These are phyloP conservation scores for Phalacrocorax aristotelis DNA, from an alignment of 2,113 vertebrate species.

Conservation along the genomic window DNA sequence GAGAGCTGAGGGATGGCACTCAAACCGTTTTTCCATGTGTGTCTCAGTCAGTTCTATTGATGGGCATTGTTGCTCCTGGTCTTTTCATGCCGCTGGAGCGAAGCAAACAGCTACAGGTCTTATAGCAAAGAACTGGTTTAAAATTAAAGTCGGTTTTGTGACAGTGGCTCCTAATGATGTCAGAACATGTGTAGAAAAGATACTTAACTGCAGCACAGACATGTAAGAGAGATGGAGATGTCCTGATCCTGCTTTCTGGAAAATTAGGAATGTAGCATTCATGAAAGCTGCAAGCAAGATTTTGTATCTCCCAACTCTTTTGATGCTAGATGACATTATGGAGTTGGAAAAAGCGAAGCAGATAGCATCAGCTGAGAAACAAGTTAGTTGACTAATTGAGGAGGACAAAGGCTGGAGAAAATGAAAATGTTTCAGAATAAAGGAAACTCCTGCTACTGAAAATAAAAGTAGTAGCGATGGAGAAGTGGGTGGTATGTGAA, in stretches of 20 bases:
- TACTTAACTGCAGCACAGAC: not conserved
- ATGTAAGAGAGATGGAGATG: not conserved
- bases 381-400: slow-evolving; percentile 23
- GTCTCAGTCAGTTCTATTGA: not conserved
- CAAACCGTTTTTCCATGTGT: not conserved
- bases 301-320: not conserved
- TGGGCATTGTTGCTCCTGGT: fast-evolving
- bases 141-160: not conserved
- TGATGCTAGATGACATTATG: not conserved
- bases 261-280: not conserved
- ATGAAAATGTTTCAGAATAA: not conserved
- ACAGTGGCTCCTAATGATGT: not conserved
- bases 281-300: not conserved
- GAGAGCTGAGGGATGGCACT: not conserved
- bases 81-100: not conserved
- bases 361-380: not conserved
- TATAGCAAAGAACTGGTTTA: not conserved
- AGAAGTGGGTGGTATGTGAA: not conserved
- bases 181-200: not conserved
- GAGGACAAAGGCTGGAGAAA: not conserved
- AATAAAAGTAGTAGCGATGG: not conserved
- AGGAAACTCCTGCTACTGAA: not conserved
- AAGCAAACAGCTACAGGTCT: not conserved
- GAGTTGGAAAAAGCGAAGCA: not conserved
- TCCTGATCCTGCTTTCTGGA: not conserved